Evolutionary conservation across 2,113 vertebrate genomes (phyloP).

Genomic region (Esox niger): DNA sequence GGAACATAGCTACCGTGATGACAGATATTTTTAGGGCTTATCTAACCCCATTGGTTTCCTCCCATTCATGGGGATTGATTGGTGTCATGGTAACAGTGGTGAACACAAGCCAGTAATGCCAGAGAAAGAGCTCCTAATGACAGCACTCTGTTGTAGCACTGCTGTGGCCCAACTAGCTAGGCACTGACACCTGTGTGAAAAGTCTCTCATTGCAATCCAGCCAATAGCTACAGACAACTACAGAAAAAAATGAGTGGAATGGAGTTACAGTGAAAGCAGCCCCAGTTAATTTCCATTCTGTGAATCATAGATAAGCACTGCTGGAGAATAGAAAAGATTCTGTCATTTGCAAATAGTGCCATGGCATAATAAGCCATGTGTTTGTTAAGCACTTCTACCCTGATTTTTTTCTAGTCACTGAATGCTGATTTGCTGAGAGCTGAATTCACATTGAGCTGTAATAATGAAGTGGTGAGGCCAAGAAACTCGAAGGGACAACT

Average conservation of each 20-base stretch:
- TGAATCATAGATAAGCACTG: too few relatives aligned
- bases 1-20: not conserved
- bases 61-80: conserved; percentile 12
- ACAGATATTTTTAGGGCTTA: not conserved
- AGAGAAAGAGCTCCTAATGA: not conserved
- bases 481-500: not conserved
- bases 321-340: too few relatives aligned
- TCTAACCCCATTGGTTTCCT: not conserved
- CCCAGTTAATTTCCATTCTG: too few relatives aligned
- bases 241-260: conserved; percentile 1
- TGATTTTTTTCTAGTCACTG: conserved; percentile 17
- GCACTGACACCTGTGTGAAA: conserved; percentile 41
- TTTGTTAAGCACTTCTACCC: conserved; percentile 17
- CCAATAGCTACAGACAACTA: not conserved
- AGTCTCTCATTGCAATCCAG: conserved; percentile 4
- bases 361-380: too few relatives aligned
- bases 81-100: conserved; percentile 32
- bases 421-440: too few relatives aligned
- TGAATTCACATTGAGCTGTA: not conserved
- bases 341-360: too few relatives aligned
- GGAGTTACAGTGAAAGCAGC: too few relatives aligned
- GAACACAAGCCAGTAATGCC: conserved; percentile 10
- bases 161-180: conserved; percentile 1
- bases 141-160: not conserved
- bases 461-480: not conserved